Conservation (phyloP, 2,888 invertebrate genomes). For the Herminia tarsipennalis region DNA sequence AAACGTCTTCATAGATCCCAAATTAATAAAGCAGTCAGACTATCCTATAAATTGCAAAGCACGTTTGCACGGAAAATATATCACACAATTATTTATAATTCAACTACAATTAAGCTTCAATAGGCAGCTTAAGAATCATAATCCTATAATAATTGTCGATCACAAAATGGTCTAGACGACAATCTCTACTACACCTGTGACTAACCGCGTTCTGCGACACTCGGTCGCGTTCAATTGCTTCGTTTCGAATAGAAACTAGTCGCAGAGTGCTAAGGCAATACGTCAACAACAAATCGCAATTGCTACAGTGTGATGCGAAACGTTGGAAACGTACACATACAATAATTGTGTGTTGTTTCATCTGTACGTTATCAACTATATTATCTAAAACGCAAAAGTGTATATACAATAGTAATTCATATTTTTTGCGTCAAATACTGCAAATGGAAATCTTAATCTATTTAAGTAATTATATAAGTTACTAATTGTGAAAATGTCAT, state of each 20-base stretch:
- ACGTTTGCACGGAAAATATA: conserved; percentile 23
- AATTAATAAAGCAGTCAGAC: too few species aligned
- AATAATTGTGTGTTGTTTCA: background rate
- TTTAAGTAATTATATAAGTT: conserved; percentile 20
- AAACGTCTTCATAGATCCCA: background rate
- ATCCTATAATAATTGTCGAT: conserved; percentile 49
- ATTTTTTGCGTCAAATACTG: background rate
- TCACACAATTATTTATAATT: conserved; percentile 34
- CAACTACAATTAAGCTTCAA: conserved; percentile 47
- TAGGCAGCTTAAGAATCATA: conserved; percentile 58
- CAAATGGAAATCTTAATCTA: conserved; percentile 1
- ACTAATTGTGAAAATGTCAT: too few species aligned
- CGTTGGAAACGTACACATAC: too few species aligned
- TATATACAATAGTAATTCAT: conserved; percentile 1
- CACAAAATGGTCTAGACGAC: conserved; percentile 50
- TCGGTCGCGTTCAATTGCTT: background rate
- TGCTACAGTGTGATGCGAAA: background rate
- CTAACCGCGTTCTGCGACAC: conserved; percentile 6
- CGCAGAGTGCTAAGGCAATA: background rate
- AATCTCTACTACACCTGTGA: conserved; percentile 39
- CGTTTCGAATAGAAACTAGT: background rate
- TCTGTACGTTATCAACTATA: background rate
- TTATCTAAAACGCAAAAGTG: background rate
- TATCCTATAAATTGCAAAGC: too few species aligned
- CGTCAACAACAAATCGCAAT: background rate